These are phyloP conservation scores for Anableps anableps DNA, from an alignment of 2,797 vertebrate species.

Conservation along the genomic window DNA sequence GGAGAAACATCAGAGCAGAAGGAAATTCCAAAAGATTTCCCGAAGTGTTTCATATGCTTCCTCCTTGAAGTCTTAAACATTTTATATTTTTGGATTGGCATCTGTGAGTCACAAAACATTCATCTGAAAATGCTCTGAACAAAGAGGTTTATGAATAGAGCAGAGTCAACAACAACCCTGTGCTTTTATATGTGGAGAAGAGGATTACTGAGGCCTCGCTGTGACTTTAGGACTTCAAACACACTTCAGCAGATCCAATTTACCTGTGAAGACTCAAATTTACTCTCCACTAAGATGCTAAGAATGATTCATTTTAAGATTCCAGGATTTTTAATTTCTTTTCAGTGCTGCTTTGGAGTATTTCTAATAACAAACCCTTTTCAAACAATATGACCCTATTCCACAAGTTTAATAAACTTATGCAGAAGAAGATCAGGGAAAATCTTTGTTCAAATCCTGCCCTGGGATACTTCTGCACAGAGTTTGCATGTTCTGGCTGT, in stretches of 20 bases:
- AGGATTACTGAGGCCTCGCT: conserved; percentile 19
- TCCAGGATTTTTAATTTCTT: conserved; percentile 52
- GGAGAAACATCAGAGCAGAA: conserved; percentile 16
- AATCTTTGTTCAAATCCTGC: not conserved
- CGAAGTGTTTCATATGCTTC: not conserved
- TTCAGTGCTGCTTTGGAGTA: conserved; percentile 50
- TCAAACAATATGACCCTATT: not conserved
- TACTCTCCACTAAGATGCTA: conserved; percentile 40
- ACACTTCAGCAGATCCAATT: conserved; percentile 38
- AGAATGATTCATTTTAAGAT: conserved; percentile 49
- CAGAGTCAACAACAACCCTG: conserved; percentile 22
- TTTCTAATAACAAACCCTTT: not conserved
- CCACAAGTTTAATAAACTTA: not conserved
- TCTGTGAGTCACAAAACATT: conserved; percentile 36
- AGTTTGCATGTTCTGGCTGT: not conserved
- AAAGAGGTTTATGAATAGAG: conserved; percentile 21
- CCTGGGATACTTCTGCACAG: not conserved
- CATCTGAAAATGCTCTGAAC: conserved; percentile 22
- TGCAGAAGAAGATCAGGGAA: not conserved
- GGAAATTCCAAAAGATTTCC: conserved; percentile 1
- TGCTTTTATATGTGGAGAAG: conserved; percentile 30
- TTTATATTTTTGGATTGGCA: conserved; percentile 26
- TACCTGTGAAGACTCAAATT: conserved; percentile 31
- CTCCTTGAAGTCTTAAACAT: not conserved
- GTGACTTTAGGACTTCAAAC: conserved; percentile 49